Evolutionary conservation across 1,140 invertebrate species (phyloP), one percentile per base, ranked within the genome.

Genomic region (Drosophila miranda): DNA sequence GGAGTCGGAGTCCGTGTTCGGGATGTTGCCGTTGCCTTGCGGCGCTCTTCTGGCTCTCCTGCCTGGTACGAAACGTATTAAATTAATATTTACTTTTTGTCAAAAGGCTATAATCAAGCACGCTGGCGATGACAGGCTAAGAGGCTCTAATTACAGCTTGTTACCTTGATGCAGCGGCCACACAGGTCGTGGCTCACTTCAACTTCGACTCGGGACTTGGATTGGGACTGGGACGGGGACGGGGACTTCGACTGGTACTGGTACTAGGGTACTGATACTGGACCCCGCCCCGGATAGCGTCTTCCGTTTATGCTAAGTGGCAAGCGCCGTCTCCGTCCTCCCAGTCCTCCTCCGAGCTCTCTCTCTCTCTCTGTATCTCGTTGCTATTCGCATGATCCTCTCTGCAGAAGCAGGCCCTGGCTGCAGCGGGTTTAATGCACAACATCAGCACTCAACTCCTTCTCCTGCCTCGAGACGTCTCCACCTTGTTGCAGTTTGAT

Each of bases 61-160:
- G 45, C 50, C 50, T 54, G 63, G 60, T 58, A 26, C 23, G 26
- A 62, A 58, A 61, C 68, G 82, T 70, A 89, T 90, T 87, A 90
- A 90, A 90, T 90, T 89, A 90, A 90, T 90, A 90, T 90, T 90
- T 90, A 87, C 89, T 90, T 90, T 82, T 86, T 88, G 78, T 86
- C 80, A 83, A 88, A 79, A 89, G 75, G 64, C 78, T 90, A 90
- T 90, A 90, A 90, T 90, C 89, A 90, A 89, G 78, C 84, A 81
- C 77, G 74, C 79, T 90, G 78, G 89, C 89, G 89, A 90, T 90
- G 89, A 90, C 89, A 90, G 89, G 81, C 79, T 90, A 90, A 90
- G 87, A 75, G 84, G 84, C 89, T 78, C 89, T 90, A 90, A 90
- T 90, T 90, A 90, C 89, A 90, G 84, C 84, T 83, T 90, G 89